These are phyloP conservation scores for Rhinoraja longicauda DNA, from an alignment of 2,797 vertebrate genomes.

Conservation along the genomic window DNA sequence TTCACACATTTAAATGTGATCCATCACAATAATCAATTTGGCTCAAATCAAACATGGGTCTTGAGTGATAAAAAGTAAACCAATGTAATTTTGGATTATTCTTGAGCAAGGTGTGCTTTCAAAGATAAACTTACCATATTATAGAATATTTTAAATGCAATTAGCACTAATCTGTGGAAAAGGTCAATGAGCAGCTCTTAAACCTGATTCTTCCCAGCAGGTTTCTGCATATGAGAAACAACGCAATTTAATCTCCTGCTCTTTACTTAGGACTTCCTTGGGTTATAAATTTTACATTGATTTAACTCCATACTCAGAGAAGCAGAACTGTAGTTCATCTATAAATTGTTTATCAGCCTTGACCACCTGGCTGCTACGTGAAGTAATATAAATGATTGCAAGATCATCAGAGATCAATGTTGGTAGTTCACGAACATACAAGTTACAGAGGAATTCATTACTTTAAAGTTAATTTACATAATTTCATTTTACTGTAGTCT, in stretches of 20 bases:
- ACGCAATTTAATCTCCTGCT: background rate
- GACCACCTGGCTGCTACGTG: background rate
- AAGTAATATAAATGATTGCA: background rate
- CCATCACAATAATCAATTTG: constrained; percentile 15
- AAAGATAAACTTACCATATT: background rate
- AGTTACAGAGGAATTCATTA: background rate
- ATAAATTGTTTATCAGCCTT: background rate
- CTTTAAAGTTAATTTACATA: background rate
- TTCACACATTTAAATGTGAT: background rate
- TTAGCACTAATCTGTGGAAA: background rate
- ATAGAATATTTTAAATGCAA: background rate
- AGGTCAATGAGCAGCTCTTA: too few relatives aligned
- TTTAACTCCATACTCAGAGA: background rate
- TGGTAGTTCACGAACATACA: background rate
- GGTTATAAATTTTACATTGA: background rate
- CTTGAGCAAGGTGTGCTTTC: background rate
- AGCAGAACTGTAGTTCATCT: background rate
- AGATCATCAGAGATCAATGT: background rate
- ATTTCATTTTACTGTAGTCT: too few relatives aligned
- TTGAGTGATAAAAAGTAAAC: background rate
- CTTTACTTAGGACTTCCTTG: background rate
- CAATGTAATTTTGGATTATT: background rate
- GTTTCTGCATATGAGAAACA: background rate
- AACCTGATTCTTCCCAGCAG: background rate
- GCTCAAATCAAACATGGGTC: background rate